Evolutionary conservation across 2,888 invertebrate species (phyloP).

Genomic region (Dynastes maya): DNA sequence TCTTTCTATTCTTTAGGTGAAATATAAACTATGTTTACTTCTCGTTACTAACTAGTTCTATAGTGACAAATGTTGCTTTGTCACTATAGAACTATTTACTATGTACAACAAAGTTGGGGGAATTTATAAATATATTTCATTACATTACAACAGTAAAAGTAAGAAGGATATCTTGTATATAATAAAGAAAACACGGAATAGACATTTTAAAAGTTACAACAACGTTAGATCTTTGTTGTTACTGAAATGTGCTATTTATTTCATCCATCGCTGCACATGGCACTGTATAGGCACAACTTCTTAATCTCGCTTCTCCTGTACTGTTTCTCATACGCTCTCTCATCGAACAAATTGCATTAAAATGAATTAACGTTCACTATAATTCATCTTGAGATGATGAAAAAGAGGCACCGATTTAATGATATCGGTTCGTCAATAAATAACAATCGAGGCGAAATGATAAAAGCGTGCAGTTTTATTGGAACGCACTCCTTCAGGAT

Average conservation of each 20-base stretch:
- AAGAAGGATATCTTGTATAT: no score
- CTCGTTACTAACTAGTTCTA: no score
- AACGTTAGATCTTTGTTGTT: not conserved
- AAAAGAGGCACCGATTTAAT: slow-evolving; percentile 44
- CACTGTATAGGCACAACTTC: slow-evolving; percentile 12
- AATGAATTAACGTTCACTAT: slow-evolving; percentile 46
- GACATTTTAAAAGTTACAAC: no score
- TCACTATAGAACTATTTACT: no score
- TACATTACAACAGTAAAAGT: not conserved
- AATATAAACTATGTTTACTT: no score
- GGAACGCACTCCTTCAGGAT: slow-evolving; percentile 20
- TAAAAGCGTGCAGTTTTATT: slow-evolving; percentile 46
- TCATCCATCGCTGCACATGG: slow-evolving; percentile 32
- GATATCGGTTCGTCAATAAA: slow-evolving; percentile 43
- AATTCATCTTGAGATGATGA: slow-evolving; percentile 46
- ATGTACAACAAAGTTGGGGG: no score
- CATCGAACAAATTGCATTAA: slow-evolving; percentile 43
- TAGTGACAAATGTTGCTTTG: no score
- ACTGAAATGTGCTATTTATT: slow-evolving; percentile 16
- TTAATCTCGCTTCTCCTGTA: slow-evolving; percentile 19
- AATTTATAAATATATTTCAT: no score
- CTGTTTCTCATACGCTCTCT: slow-evolving; percentile 38
- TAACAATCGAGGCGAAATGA: slow-evolving; percentile 39
- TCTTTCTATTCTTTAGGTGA: no score
- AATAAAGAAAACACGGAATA: no score